Base-by-base conservation (phyloP, 2,888 invertebrate species). In the Microctonus brassicae region DNA sequence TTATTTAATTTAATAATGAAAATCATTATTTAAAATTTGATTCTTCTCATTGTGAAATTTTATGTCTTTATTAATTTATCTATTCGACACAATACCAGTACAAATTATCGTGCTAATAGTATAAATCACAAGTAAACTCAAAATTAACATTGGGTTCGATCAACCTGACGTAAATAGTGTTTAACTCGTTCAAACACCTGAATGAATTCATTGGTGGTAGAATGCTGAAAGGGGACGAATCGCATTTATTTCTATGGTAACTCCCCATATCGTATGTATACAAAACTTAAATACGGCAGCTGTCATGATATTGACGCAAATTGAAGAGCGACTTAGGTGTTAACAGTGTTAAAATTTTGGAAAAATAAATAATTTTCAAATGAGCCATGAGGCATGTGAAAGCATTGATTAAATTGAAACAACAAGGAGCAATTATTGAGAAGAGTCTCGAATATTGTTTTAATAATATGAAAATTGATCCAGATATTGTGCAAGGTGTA, bases 341-440 rank as follows among this genome's bases (percentile, higher is more conserved):
- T 20, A 26, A 26, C 55, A 55, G 26, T 55, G 20, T 20, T 64
- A 6, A 17, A 20, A 64, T 29, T 33, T 9, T 6, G 24, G n/a
- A 39, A 4, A 65, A 20, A 10, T 33, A 55, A 42, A 7, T 65
- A 9, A 39, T 36, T 62, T 26, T 55, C 20, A 60, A 17, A 55
- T 26, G 47, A 72, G 57, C 69, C 68, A 75, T 75, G 76, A 58
- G n/a, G n/a, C 81, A 73, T 34, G 58, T 78, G 4, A 81, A 80
- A 64, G 76, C 80, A 2, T 75, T 84, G 29, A 70, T 83, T 2
- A 83, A 79, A 67, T 69, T 87, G 22, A 87, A 82, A 64, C 81
- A 84, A 29, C 83, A 87, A 58, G 86, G 85, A 69, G 70, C 77
- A 34, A 73, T 81, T 52, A 79, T 86, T 29, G 83, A 85, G 34